These are phyloP conservation scores for Laspeyria flexula DNA, from an alignment of 2,888 invertebrate genomes.

Conservation along the genomic window DNA sequence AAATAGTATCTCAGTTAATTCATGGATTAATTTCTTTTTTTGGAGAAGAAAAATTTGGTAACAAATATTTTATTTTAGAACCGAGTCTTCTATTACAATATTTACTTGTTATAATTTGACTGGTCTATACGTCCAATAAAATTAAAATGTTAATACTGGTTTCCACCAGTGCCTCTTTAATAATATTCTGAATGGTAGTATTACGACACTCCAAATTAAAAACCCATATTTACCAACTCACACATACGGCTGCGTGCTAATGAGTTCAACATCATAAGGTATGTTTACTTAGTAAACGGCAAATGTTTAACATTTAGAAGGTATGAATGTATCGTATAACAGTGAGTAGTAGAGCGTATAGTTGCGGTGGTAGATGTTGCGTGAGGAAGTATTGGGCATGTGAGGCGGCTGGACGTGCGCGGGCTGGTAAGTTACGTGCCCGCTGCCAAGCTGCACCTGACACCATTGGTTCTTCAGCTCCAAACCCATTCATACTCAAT, in stretches of 20 bases:
- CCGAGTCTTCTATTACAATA: too few relatives aligned
- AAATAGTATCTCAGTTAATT: too few relatives aligned
- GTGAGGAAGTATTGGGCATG: constrained; percentile 72
- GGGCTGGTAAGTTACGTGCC: constrained; percentile 61
- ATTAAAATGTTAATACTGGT: too few relatives aligned
- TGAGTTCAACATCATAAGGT: background rate
- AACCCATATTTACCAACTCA: background rate
- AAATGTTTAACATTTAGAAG: constrained; percentile 42
- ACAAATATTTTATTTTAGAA: too few relatives aligned
- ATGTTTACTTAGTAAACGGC: background rate
- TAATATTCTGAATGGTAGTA: too few relatives aligned
- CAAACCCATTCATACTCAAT: constrained; percentile 73
- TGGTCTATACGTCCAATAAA: too few relatives aligned
- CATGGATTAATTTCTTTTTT: too few relatives aligned
- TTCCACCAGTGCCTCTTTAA: background rate
- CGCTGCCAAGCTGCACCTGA: constrained; percentile 82
- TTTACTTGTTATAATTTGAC: too few relatives aligned
- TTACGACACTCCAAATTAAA: background rate
- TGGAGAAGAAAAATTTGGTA: too few relatives aligned
- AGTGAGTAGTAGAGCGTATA: constrained; percentile 69
- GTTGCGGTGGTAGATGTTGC: constrained; percentile 68
- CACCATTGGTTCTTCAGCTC: constrained; percentile 79
- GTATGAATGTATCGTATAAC: constrained; percentile 67
- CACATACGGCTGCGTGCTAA: background rate
- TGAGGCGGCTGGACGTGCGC: constrained; percentile 66